A percentile compares a stretch with the other conserved stretches of the same genome.
These are phyloP conservation scores for Trachelus troglodyta DNA, from an alignment of 2,888 invertebrate genomes.

Conservation along the genomic window DNA sequence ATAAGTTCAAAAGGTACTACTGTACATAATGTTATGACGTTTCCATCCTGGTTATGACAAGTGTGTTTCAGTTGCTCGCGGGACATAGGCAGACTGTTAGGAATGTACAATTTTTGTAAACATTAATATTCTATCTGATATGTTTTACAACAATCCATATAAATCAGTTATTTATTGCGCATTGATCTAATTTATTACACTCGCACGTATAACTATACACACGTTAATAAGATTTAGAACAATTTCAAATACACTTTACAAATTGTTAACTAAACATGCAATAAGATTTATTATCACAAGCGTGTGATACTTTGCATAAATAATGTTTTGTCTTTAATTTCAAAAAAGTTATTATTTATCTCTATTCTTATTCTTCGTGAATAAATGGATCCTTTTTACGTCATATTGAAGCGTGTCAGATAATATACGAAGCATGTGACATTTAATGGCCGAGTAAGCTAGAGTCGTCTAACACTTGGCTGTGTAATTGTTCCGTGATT, in stretches of 20 bases:
- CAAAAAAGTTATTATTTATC: neutral
- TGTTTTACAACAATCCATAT: too few species aligned
- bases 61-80: too few species aligned
- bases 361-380: neutral
- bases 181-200: too few species aligned
- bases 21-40: neutral
- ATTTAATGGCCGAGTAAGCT: neutral
- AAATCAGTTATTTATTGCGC: too few species aligned
- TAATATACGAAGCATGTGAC: neutral
- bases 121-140: too few species aligned
- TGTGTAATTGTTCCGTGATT: neutral
- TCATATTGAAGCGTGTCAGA: neutral
- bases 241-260: too few species aligned
- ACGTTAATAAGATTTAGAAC: too few species aligned
- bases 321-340: neutral
- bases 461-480: neutral
- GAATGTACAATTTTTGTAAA: too few species aligned
- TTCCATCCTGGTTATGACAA: neutral
- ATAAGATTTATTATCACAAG: neutral
- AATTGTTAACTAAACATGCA: neutral
- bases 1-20: neutral
- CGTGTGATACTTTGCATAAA: neutral
- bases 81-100: too few species aligned
- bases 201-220: too few species aligned
- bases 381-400: neutral